phyloP scores from a whole-genome alignment of 2,113 vertebrate species.

The Acrocephalus kingi region DNA sequence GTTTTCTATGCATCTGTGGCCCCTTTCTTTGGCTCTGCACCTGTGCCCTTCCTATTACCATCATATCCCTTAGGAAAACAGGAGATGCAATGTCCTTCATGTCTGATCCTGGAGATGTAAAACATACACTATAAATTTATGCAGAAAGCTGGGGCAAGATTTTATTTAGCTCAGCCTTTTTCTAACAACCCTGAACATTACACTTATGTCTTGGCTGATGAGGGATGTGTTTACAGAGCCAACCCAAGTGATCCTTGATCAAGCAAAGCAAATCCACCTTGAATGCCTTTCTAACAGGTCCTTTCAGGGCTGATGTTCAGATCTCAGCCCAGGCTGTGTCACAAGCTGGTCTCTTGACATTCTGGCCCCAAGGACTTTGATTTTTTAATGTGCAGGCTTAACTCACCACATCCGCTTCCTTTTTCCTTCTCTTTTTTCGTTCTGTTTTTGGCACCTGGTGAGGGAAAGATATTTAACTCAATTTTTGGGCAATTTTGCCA shows the following conservation, averaged over 20 bases:
- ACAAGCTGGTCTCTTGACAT: background rate
- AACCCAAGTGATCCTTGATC: background rate
- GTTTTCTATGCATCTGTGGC: background rate
- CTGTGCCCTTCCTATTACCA: background rate
- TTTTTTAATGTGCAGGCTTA: background rate
- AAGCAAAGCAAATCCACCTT: background rate
- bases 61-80: background rate
- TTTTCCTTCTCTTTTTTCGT: slow-evolving; percentile 96
- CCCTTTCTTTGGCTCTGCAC: background rate
- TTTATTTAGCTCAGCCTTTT: background rate
- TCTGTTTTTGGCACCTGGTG: slow-evolving; percentile 85
- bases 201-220: background rate
- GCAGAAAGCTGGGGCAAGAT: background rate
- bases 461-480: background rate
- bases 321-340: rapidly evolving
- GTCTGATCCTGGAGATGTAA: background rate
- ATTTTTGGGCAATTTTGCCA: background rate
- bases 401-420: slow-evolving; percentile 93
- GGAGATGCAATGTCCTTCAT: background rate
- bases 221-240: background rate
- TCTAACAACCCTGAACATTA: background rate
- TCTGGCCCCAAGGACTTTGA: background rate
- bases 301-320: background rate
- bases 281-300: rapidly evolving
- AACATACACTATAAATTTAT: background rate